Conservation (phyloP, 2,113 vertebrate genomes). For the Cochlearius cochlearius region DNA sequence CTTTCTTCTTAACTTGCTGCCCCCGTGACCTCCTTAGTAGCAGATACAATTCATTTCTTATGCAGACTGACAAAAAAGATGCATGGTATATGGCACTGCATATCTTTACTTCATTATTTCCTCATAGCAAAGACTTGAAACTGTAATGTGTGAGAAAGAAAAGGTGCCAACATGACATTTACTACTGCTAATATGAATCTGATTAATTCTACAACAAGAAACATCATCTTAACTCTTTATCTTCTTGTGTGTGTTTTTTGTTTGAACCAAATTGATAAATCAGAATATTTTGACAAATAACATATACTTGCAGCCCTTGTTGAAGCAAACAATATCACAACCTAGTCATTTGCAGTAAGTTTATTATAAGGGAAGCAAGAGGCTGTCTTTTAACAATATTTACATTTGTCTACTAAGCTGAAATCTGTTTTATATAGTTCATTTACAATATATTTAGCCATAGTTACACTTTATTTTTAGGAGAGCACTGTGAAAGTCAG, state of each 20-base stretch:
- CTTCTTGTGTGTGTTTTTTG: conserved; percentile 49
- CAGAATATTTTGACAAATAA: conserved; percentile 40
- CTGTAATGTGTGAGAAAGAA: conserved; percentile 84
- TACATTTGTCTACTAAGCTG: conserved; percentile 53
- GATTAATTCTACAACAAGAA: conserved; percentile 86
- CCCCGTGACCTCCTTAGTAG: conserved; percentile 82
- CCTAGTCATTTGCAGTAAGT: conserved; percentile 19
- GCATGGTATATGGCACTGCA: conserved; percentile 90
- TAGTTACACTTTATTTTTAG: conserved; percentile 65
- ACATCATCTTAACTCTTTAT: conserved; percentile 82
- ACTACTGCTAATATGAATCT: conserved; percentile 90
- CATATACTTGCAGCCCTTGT: conserved; percentile 4
- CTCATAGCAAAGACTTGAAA: conserved; percentile 83
- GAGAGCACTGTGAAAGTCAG: conserved; percentile 47
- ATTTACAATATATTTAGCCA: conserved; percentile 59
- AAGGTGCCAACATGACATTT: conserved; percentile 90
- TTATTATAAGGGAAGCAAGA: conserved; percentile 52
- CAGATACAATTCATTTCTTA: conserved; percentile 92
- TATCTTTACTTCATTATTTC: conserved; percentile 94
- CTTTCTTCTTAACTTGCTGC: conserved; percentile 75
- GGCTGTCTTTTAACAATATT: conserved; percentile 60
- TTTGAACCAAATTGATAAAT: conserved; percentile 40
- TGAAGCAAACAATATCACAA: conserved; percentile 39
- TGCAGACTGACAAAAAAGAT: conserved; percentile 91
- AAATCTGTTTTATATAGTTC: conserved; percentile 63